These are phyloP conservation scores for Phortica variegata DNA, from an alignment of 1,140 invertebrate species.

Conservation along the genomic window DNA sequence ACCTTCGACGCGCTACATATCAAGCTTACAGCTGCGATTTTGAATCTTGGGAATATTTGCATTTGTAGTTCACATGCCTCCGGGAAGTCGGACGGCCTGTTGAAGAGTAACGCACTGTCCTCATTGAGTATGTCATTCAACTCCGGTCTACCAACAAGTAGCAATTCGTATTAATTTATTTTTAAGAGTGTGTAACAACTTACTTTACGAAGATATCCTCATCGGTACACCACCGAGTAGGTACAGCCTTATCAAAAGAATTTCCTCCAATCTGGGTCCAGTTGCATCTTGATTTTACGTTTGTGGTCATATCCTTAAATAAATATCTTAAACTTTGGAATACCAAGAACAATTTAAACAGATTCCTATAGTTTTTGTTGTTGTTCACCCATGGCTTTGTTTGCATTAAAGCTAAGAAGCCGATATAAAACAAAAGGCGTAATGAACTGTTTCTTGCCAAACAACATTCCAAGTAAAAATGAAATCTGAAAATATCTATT, in stretches of 20 bases:
- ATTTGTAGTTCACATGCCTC: constrained; percentile 35
- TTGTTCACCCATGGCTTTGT: too few relatives aligned
- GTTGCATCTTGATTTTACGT: constrained; percentile 25
- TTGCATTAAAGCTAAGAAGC: too few relatives aligned
- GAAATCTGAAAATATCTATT: too few relatives aligned
- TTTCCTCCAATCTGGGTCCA: constrained; percentile 37
- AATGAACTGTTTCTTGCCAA: too few relatives aligned
- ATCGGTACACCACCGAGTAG: constrained; percentile 22
- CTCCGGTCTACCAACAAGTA: constrained; percentile 28
- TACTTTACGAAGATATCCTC: constrained; percentile 46
- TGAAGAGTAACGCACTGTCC: constrained; percentile 32
- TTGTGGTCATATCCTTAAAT: constrained; percentile 21
- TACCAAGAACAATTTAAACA: neutral
- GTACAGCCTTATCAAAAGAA: constrained; percentile 25
- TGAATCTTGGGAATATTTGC: constrained; percentile 25
- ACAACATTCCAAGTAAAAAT: too few relatives aligned
- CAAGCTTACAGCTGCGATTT: constrained; percentile 43
- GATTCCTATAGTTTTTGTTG: too few relatives aligned
- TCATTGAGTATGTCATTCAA: constrained; percentile 37
- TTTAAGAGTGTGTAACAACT: constrained; percentile 2
- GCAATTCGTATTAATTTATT: constrained; percentile 30
- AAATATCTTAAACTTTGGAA: neutral
- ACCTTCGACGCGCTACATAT: constrained; percentile 42
- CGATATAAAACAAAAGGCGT: too few relatives aligned
- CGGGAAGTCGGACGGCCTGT: constrained; percentile 6